phyloP scores from a whole-genome alignment of 2,888 invertebrate genomes.

The Meiosimyza platycephala region DNA sequence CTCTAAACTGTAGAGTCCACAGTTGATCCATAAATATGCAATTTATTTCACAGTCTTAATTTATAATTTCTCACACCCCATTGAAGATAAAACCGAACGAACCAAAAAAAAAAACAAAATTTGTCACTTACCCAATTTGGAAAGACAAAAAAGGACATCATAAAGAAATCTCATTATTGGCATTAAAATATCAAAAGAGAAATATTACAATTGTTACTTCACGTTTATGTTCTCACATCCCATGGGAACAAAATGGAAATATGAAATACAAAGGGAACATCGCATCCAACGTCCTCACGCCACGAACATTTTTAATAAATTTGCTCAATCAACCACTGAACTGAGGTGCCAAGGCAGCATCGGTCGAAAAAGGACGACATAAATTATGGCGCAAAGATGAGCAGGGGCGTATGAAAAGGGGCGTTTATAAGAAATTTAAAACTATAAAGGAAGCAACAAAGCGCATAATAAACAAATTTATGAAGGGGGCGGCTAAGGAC shows the following conservation, averaged over 20 bases:
- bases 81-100: neutral
- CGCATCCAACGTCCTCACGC: conserved; percentile 32
- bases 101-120: conserved; percentile 3
- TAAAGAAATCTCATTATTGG: conserved; percentile 61
- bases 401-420: conserved; percentile 28
- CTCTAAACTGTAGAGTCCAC: too few relatives aligned
- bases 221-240: conserved; percentile 33
- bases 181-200: conserved; percentile 64
- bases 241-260: conserved; percentile 41
- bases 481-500: conserved; percentile 22
- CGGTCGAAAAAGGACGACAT: conserved; percentile 56
- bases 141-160: conserved; percentile 20
- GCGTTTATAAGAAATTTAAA: conserved; percentile 55
- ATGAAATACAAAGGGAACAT: conserved; percentile 6
- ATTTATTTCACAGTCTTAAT: too few relatives aligned
- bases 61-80: conserved; percentile 21
- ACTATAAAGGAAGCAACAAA: conserved; percentile 59
- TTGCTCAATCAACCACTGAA: conserved; percentile 60
- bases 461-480: conserved; percentile 64
- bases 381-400: conserved; percentile 57
- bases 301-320: conserved; percentile 59
- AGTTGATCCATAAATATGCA: too few relatives aligned
- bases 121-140: conserved; percentile 15
- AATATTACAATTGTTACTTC: conserved; percentile 48
- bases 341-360: conserved; percentile 28